phyloP scores from a whole-genome alignment of 2,888 invertebrate species.

The Agelastica alni region DNA sequence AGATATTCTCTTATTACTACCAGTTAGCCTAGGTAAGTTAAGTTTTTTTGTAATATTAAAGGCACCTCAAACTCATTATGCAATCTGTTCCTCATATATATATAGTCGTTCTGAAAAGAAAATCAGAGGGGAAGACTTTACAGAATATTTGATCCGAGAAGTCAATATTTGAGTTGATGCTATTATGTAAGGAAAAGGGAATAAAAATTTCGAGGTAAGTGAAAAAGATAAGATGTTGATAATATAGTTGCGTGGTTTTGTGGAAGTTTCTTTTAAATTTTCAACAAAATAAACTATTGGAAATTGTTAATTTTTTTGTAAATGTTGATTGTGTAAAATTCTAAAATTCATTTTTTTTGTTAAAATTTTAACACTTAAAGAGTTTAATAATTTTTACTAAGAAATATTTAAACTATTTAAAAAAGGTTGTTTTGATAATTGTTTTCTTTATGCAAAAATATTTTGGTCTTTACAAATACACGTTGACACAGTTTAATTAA shows the following conservation, averaged over 20 bases:
- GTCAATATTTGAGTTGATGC: conserved; percentile 43
- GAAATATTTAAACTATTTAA: too few relatives aligned
- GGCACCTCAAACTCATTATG: conserved; percentile 40
- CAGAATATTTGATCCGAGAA: conserved; percentile 52
- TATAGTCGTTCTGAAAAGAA: conserved; percentile 28
- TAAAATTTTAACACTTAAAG: too few relatives aligned
- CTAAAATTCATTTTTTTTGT: too few relatives aligned
- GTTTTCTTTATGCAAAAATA: neutral
- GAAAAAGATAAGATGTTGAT: conserved; percentile 32
- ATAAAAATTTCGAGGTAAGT: conserved; percentile 35
- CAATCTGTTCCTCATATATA: conserved; percentile 35
- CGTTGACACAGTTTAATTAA: too few relatives aligned
- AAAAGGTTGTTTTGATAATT: too few relatives aligned
- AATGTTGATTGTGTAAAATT: neutral
- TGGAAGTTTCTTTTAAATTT: too few relatives aligned
- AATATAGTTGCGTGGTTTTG: conserved; percentile 28
- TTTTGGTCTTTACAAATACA: too few relatives aligned
- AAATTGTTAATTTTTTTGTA: too few relatives aligned
- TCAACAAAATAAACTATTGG: too few relatives aligned
- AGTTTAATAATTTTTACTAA: too few relatives aligned
- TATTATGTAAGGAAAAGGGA: conserved; percentile 41
- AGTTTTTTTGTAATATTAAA: conserved; percentile 27
- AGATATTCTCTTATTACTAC: conserved; percentile 6
- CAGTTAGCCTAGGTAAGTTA: conserved; percentile 11
- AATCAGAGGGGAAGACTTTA: conserved; percentile 38